Percentiles rank a stretch among this genome's conserved stretches.
Conservation (phyloP, 2,113 vertebrate genomes). For the Prionailurus viverrinus region DNA sequence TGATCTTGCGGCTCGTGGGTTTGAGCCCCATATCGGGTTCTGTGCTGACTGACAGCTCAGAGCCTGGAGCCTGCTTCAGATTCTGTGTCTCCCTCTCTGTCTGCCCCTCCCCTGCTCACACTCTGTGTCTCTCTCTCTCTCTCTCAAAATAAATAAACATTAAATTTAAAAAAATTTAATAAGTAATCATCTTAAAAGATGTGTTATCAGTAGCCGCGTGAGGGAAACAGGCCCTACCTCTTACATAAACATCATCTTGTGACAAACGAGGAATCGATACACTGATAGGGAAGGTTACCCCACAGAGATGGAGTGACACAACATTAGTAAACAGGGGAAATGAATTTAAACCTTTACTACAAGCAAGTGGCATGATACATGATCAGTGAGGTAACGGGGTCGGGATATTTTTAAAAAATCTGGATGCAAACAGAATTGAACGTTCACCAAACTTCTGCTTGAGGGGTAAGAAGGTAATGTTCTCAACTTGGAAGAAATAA, state of each 20-base stretch:
- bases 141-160: no score
- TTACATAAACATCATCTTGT: not conserved
- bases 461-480: not conserved
- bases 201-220: not conserved
- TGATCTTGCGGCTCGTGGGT: no score
- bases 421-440: slow-evolving; percentile 9
- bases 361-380: not conserved
- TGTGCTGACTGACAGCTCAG: no score
- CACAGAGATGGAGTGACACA: not conserved
- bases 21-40: no score
- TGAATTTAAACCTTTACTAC: not conserved
- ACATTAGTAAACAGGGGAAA: not conserved
- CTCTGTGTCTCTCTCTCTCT: no score
- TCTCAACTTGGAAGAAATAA: slow-evolving; percentile 48
- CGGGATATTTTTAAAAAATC: not conserved
- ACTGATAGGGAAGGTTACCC: not conserved
- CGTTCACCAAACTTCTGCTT: not conserved
- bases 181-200: not conserved
- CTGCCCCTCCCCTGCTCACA: no score
- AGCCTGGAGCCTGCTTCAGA: no score
- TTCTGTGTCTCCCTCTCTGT: no score
- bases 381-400: not conserved
- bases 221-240: not conserved
- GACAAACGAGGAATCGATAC: not conserved
- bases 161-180: no score